Percentiles rank a stretch among this genome's conserved stretches.
These are phyloP conservation scores for Ceuthmochares aereus DNA, from an alignment of 2,113 vertebrate genomes.

Conservation along the genomic window DNA sequence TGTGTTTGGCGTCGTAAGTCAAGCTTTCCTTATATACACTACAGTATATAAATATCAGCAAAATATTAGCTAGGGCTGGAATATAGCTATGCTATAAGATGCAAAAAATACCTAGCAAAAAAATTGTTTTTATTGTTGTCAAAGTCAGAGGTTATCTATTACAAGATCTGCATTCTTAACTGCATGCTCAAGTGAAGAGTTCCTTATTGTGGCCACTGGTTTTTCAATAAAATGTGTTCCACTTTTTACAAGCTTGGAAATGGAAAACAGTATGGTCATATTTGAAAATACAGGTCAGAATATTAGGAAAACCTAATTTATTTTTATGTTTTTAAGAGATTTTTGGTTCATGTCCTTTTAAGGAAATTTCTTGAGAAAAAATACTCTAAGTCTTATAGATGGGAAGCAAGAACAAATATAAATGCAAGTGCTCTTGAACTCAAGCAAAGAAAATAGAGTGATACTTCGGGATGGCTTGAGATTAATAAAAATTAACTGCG, in stretches of 20 bases:
- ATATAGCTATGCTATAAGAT: neutral
- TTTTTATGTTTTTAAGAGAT: neutral
- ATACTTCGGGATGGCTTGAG: neutral
- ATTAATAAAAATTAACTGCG: neutral
- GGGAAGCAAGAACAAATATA: neutral
- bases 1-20: accelerated
- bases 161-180: neutral
- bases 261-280: neutral
- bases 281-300: neutral
- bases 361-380: neutral
- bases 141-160: neutral
- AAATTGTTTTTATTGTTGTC: neutral
- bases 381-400: neutral
- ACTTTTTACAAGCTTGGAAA: neutral
- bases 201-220: neutral
- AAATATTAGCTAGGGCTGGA: neutral
- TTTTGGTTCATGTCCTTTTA: slow-evolving; percentile 1
- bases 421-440: neutral
- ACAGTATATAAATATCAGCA: neutral
- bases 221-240: neutral
- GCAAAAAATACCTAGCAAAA: neutral
- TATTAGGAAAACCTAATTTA: neutral
- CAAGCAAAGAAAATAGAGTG: neutral
- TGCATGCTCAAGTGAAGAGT: neutral
- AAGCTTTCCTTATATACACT: neutral